Evolutionary conservation across 2,113 vertebrate species (phyloP).

Genomic region (Carlito syrichta): DNA sequence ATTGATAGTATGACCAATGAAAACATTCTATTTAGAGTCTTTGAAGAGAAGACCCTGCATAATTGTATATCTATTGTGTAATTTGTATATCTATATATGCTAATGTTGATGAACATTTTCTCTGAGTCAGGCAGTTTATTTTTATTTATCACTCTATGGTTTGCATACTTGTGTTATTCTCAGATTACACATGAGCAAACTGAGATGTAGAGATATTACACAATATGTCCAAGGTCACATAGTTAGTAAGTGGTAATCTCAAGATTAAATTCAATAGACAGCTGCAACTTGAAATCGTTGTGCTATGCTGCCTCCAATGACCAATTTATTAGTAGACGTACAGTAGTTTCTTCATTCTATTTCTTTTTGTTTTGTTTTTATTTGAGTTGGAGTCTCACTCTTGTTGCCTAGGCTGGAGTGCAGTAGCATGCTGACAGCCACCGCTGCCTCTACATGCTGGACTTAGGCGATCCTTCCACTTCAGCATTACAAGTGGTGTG

Average conservation of each 20-base stretch:
- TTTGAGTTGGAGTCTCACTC: too few relatives aligned
- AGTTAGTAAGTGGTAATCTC: neutral
- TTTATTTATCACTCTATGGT: neutral
- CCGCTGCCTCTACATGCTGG: too few relatives aligned
- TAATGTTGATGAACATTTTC: neutral
- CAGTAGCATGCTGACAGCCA: too few relatives aligned
- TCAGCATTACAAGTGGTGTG: too few relatives aligned
- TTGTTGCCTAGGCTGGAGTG: too few relatives aligned
- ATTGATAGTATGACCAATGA: neutral
- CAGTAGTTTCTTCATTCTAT: neutral
- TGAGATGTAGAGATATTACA: neutral
- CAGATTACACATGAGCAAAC: neutral
- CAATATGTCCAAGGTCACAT: neutral
- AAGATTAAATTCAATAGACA: neutral
- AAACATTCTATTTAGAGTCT: neutral
- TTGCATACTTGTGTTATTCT: neutral
- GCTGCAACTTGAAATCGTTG: neutral
- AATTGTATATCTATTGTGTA: too few relatives aligned
- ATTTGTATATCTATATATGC: neutral
- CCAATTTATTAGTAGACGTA: neutral
- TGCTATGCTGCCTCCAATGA: neutral
- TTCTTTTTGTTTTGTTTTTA: too few relatives aligned
- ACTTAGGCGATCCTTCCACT: too few relatives aligned
- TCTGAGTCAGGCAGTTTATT: neutral
- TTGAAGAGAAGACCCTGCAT: neutral